Evolutionary conservation across 2,797 vertebrate species (phyloP).

Genomic region (Clarias platycephalus): DNA sequence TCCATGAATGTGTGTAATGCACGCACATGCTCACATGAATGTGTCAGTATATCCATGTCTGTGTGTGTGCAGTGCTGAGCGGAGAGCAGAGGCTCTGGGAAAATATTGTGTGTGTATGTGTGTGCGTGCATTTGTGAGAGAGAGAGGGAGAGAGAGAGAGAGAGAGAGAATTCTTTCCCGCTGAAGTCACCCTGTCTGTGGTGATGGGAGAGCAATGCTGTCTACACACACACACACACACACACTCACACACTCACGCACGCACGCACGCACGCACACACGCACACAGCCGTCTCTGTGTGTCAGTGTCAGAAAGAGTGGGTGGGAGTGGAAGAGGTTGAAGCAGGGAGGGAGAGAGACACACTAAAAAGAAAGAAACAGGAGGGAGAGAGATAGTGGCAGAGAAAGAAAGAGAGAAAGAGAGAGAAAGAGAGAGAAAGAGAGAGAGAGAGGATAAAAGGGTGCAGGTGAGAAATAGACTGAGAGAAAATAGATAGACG

Average conservation of each 20-base stretch:
- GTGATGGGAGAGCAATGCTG: slow-evolving; percentile 57
- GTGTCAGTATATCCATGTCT: slow-evolving; percentile 18
- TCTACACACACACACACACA: slow-evolving; percentile 46
- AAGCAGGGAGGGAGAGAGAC: slow-evolving; percentile 29
- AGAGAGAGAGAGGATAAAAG: slow-evolving; percentile 18
- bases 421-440: slow-evolving; percentile 12
- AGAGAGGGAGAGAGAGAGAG: slow-evolving; percentile 14
- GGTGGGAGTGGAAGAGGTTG: slow-evolving; percentile 48
- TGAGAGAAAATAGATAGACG: slow-evolving; percentile 22
- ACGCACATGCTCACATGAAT: background rate
- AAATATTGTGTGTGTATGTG: background rate
- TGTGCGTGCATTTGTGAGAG: slow-evolving; percentile 7
- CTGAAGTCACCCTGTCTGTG: slow-evolving; percentile 64
- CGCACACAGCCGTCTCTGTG: slow-evolving; percentile 43
- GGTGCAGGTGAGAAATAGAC: slow-evolving; percentile 26
- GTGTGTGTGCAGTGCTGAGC: slow-evolving; percentile 26
- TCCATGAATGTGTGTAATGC: background rate
- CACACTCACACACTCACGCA: slow-evolving; percentile 28
- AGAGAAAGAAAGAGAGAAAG: slow-evolving; percentile 23
- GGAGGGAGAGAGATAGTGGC: slow-evolving; percentile 4
- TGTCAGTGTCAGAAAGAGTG: slow-evolving; percentile 57
- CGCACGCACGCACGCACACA: slow-evolving; percentile 32
- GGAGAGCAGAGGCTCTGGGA: slow-evolving; percentile 6
- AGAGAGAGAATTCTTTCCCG: slow-evolving; percentile 59
- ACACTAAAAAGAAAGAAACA: slow-evolving; percentile 23